Evolutionary conservation across 37 sponge, comb jelly and placozoan genomes (phyloP).

Genomic region (Trichoplax adhaerens): DNA sequence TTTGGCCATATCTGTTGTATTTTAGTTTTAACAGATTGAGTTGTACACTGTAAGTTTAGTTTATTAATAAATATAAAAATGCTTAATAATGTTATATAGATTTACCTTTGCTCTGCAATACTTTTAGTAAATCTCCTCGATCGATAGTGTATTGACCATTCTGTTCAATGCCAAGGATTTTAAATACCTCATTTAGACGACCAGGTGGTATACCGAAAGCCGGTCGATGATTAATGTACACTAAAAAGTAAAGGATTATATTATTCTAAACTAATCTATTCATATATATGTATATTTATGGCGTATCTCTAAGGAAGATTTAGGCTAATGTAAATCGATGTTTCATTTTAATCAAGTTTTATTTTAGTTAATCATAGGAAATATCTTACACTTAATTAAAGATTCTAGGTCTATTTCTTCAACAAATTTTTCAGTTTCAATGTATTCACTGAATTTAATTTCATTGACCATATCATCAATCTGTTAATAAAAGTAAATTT

Average conservation of each 20-base stretch:
- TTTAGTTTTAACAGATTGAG: not conserved
- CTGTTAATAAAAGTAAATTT: conserved; percentile 15
- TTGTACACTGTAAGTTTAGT: not conserved
- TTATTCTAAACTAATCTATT: too few species aligned
- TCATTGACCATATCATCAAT: conserved; percentile 88
- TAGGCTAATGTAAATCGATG: too few species aligned
- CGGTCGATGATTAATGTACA: conserved; percentile 92
- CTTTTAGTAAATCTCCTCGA: conserved; percentile 28
- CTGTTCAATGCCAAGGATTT: conserved; percentile 26
- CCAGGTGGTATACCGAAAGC: conserved; percentile 69
- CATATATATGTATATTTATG: too few species aligned
- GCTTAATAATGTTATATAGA: not conserved
- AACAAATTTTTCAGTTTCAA: conserved; percentile 56
- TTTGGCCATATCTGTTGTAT: conserved; percentile 5
- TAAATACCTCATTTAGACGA: conserved; percentile 49
- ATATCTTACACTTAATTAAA: conserved; percentile 48
- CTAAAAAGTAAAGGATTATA: conserved; percentile 13
- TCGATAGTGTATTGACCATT: conserved; percentile 17
- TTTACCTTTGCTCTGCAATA: conserved; percentile 60
- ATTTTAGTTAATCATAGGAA: too few species aligned
- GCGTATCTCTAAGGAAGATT: too few species aligned
- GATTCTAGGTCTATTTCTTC: conserved; percentile 52
- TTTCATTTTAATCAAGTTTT: too few species aligned
- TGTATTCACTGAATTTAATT: conserved; percentile 85
- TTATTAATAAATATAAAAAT: not conserved